A percentile compares a stretch with the other conserved stretches of the same genome.
Evolutionary conservation across 2,113 vertebrate species (phyloP).

Genomic region (Siniperca knerii): DNA sequence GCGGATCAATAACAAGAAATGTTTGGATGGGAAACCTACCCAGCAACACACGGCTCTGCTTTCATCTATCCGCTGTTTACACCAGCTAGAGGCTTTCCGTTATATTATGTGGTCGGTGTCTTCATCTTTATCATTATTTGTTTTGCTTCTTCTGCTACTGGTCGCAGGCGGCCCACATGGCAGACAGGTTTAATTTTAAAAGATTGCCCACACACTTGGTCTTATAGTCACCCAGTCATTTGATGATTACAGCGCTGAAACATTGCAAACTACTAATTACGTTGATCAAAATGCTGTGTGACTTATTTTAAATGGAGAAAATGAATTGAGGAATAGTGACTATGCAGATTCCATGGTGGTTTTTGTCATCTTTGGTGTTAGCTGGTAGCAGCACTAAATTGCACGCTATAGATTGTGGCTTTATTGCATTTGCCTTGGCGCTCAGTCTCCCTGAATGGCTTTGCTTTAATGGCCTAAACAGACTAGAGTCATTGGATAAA

Average conservation of each 20-base stretch:
- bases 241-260: constrained; percentile 20
- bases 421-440: constrained; percentile 51
- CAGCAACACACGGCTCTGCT: constrained; percentile 16
- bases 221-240: constrained; percentile 37
- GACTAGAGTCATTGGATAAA: constrained; percentile 90
- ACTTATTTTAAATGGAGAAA: constrained; percentile 1
- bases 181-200: constrained; percentile 55
- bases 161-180: constrained; percentile 54
- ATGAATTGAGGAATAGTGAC: not conserved
- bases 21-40: constrained; percentile 28
- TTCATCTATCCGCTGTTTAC: constrained; percentile 61
- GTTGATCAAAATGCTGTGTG: constrained; percentile 6
- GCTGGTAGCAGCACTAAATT: constrained; percentile 22
- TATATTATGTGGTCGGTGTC: constrained; percentile 64
- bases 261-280: constrained; percentile 35
- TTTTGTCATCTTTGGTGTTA: constrained; percentile 8
- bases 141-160: constrained; percentile 68
- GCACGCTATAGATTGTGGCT: constrained; percentile 45
- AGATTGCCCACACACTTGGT: constrained; percentile 62
- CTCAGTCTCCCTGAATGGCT: constrained; percentile 45
- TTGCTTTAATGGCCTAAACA: constrained; percentile 76
- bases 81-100: constrained; percentile 42
- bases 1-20: constrained; percentile 17
- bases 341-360: constrained; percentile 6
- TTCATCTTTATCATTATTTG: constrained; percentile 59